A percentile compares a stretch with the other conserved stretches of the same genome.
Evolutionary conservation across 1,140 invertebrate species (phyloP).

Genomic region (Hycleus phaleratus): DNA sequence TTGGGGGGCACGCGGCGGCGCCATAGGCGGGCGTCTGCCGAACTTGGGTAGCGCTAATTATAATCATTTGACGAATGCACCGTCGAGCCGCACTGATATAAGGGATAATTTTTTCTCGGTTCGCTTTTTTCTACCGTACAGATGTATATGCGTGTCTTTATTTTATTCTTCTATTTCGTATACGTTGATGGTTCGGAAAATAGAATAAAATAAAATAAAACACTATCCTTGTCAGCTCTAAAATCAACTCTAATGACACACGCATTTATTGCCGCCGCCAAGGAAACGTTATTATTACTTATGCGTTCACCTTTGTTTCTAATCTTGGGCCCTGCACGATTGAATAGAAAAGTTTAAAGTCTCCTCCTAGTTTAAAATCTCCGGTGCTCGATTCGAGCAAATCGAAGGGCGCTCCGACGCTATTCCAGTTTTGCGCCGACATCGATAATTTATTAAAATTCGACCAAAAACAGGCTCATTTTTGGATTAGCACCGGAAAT

Average conservation of each 20-base stretch:
- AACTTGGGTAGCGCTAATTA: slow-evolving; percentile 24
- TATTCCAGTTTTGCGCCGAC: too few relatives aligned
- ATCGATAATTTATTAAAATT: too few relatives aligned
- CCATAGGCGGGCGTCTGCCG: slow-evolving; percentile 28
- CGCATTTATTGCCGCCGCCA: not conserved
- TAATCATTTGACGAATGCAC: slow-evolving; percentile 23
- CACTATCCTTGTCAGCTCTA: too few relatives aligned
- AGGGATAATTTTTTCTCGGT: not conserved
- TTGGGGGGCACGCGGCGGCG: slow-evolving; percentile 19
- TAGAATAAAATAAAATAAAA: too few relatives aligned
- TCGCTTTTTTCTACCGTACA: slow-evolving; percentile 5
- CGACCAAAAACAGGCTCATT: too few relatives aligned
- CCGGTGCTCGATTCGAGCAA: too few relatives aligned
- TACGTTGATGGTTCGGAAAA: too few relatives aligned
- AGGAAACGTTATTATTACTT: slow-evolving; percentile 18
- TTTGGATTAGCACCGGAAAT: too few relatives aligned
- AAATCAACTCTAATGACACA: slow-evolving; percentile 19
- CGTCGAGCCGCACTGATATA: slow-evolving; percentile 9
- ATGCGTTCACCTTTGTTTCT: slow-evolving; percentile 15
- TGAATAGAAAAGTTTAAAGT: too few relatives aligned
- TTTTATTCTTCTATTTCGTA: not conserved
- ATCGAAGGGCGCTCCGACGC: too few relatives aligned
- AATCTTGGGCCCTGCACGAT: slow-evolving; percentile 8
- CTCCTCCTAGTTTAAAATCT: too few relatives aligned
- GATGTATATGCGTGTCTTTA: not conserved